Conservation (phyloP, 2,888 invertebrate genomes). For the Tolmerus cingulatus region DNA sequence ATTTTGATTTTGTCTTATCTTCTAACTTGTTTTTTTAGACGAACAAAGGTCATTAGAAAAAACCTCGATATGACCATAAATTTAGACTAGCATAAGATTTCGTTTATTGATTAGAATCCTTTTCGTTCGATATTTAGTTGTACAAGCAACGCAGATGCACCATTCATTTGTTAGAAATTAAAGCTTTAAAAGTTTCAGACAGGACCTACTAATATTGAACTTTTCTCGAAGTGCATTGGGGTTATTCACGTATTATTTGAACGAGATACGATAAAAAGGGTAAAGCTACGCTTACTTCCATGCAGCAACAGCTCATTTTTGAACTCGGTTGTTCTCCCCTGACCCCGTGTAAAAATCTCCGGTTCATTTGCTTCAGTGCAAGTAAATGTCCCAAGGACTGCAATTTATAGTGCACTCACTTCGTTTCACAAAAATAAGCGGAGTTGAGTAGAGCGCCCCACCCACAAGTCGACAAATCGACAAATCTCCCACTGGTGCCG, state of each 20-base stretch:
- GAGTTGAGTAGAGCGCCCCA: background rate
- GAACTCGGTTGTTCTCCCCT: background rate
- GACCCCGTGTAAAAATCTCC: background rate
- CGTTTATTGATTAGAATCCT: no score
- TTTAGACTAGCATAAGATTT: no score
- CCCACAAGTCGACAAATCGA: background rate
- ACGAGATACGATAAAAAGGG: background rate
- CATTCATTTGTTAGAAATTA: background rate
- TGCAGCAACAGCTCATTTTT: background rate
- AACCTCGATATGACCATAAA: no score
- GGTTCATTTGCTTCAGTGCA: background rate
- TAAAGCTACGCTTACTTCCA: background rate
- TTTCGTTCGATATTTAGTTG: no score
- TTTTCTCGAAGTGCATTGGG: background rate
- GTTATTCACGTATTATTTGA: background rate
- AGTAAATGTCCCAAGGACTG: background rate
- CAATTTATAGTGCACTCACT: background rate
- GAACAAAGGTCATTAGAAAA: no score
- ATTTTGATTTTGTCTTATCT: no score
- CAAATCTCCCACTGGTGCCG: background rate
- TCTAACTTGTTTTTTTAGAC: no score
- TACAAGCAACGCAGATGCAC: no score
- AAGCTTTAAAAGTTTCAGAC: background rate
- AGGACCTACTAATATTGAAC: background rate
- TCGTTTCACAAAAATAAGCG: background rate